A percentile compares a stretch with the other conserved stretches of the same genome.
phyloP scores from a whole-genome alignment of 2,888 invertebrate species.

The Diaphora mendica region DNA sequence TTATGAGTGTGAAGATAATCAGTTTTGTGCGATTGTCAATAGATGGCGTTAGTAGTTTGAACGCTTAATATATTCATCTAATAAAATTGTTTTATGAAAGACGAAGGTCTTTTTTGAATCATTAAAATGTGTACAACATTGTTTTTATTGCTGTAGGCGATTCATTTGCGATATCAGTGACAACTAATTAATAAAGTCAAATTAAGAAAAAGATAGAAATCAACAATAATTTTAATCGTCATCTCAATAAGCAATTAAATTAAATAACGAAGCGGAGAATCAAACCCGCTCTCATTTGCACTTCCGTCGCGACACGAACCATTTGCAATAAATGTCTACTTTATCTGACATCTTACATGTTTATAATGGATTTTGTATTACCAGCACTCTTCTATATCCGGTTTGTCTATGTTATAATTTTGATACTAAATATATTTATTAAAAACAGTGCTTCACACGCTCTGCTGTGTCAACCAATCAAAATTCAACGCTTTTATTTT shows the following conservation, averaged over 20 bases:
- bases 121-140: neutral
- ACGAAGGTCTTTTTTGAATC: neutral
- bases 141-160: neutral
- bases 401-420: neutral
- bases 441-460: conserved; percentile 1
- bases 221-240: neutral
- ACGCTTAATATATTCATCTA: neutral
- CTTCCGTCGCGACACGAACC: conserved; percentile 5
- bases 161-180: neutral
- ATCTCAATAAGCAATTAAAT: neutral
- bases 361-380: neutral
- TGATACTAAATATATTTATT: neutral
- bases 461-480: neutral
- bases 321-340: neutral
- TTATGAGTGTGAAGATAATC: neutral
- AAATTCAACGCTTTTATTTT: neutral
- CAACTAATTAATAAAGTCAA: neutral
- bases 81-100: too few species aligned
- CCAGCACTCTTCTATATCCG: neutral
- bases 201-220: neutral
- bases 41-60: conserved; percentile 8
- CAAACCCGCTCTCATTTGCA: conserved; percentile 1
- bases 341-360: neutral
- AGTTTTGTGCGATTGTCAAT: neutral
- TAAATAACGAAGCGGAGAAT: neutral